These are phyloP conservation scores for Arenaria interpres DNA, from an alignment of 2,113 vertebrate species.

Conservation along the genomic window DNA sequence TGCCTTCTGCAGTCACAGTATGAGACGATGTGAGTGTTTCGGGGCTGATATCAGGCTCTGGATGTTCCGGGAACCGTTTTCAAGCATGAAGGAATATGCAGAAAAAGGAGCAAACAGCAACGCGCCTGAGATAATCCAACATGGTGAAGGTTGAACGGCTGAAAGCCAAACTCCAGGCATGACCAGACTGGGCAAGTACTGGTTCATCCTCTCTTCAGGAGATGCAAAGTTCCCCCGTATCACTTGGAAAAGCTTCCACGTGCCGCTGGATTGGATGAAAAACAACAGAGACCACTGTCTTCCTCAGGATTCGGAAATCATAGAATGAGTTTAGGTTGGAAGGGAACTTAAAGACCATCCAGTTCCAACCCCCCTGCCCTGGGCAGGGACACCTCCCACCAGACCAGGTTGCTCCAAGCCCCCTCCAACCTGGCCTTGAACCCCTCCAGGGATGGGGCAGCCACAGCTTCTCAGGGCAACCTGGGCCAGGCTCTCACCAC, in stretches of 20 bases:
- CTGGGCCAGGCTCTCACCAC: too few relatives aligned
- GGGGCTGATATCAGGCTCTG: not conserved
- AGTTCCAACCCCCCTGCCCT: too few relatives aligned
- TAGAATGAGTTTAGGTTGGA: too few relatives aligned
- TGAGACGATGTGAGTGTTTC: not conserved
- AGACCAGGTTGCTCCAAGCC: too few relatives aligned
- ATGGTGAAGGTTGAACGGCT: not conserved
- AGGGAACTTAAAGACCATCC: too few relatives aligned
- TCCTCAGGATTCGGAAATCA: not conserved
- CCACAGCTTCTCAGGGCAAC: too few relatives aligned
- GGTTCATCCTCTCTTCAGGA: not conserved
- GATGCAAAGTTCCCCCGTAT: not conserved
- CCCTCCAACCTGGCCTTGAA: too few relatives aligned
- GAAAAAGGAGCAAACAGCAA: not conserved
- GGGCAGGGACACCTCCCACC: too few relatives aligned
- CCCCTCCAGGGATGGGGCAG: too few relatives aligned
- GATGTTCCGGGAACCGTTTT: not conserved
- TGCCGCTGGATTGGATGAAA: too few relatives aligned
- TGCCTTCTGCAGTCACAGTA: not conserved
- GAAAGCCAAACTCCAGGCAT: not conserved
- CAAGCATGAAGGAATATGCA: not conserved
- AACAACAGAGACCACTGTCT: accelerated
- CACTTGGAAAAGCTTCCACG: not conserved
- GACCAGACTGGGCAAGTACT: not conserved
- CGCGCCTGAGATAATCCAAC: not conserved